Base-by-base conservation (phyloP, 2,113 vertebrate genomes). In the Probosciger aterrimus region DNA sequence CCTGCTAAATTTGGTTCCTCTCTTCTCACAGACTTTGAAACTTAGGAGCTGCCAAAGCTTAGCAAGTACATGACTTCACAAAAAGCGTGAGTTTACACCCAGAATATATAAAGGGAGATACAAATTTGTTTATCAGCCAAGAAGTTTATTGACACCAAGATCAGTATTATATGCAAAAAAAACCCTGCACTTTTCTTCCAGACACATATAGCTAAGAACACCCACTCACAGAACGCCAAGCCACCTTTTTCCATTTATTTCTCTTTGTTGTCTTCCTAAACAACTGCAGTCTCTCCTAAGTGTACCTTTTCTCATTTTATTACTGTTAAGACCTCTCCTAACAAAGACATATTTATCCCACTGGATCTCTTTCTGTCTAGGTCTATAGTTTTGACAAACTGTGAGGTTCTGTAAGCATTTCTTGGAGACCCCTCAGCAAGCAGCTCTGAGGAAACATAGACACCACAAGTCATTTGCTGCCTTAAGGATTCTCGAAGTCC, bases 1-100 rank as follows among this genome's bases (percentile, higher is more conserved):
- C 82, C 91, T 95, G 87, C 78, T 95, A 85, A 73, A 91, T 89
- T 77, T 92, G 78, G 87, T 73, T 90, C 31, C 35, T 80, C 35
- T 76, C 43, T 82, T 64, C 77, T 74, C 43, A 65, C 25, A 69
- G 37, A 27, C 53, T 89, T 75, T 52, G 19, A 44, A 87, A 92
- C 27, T 60, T 44, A 44, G 13, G 27, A 65, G 11, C 30, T 87
- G 76, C 60, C 75, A 93, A 33, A 6, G 13, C 35, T 68, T 37
- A 89, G 70, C 33, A 87, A 87, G 47, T 22, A 3, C 20, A 35
- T 6, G 47, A 64, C 57, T 89, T 75, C 5, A 67, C 43, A 60
- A 60, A 92, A 93, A 87, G 35, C 35, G 19, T 55, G 18, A 37
- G 14, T 84, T 82, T n/a, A 89, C 22, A 52, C 16, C 4, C 39